These are phyloP conservation scores for Polylopha cassiicola DNA, from an alignment of 2,888 invertebrate species.

Conservation along the genomic window DNA sequence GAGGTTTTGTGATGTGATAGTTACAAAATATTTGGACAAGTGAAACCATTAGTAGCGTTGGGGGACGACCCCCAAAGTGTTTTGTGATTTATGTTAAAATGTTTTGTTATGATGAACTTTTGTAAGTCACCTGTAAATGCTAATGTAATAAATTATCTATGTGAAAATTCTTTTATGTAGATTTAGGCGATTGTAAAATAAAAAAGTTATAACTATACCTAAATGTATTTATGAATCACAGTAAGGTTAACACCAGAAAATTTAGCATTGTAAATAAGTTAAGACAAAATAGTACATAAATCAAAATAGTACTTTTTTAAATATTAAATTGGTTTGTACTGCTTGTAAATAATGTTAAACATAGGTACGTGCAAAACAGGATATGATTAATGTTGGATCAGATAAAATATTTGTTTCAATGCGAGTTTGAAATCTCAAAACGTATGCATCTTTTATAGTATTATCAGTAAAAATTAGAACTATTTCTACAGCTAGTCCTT, in stretches of 20 bases:
- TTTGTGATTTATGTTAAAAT: slow-evolving; percentile 38
- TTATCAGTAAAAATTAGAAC: slow-evolving; percentile 53
- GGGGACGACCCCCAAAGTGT: slow-evolving; percentile 38
- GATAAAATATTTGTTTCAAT: slow-evolving; percentile 33
- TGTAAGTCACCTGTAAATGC: slow-evolving; percentile 54
- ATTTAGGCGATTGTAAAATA: slow-evolving; percentile 68
- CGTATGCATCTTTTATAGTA: slow-evolving; percentile 40
- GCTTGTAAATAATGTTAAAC: slow-evolving; percentile 60
- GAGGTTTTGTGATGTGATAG: slow-evolving; percentile 41
- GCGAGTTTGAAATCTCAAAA: slow-evolving; percentile 32
- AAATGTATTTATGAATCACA: slow-evolving; percentile 75
- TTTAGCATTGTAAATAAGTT: slow-evolving; percentile 71
- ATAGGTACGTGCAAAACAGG: slow-evolving; percentile 34
- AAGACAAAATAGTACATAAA: slow-evolving; percentile 58
- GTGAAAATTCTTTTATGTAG: slow-evolving; percentile 50
- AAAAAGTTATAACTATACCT: slow-evolving; percentile 61
- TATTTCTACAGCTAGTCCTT: slow-evolving; percentile 74
- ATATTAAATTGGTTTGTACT: slow-evolving; percentile 51
- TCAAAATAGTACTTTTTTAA: slow-evolving; percentile 51
- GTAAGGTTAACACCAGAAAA: slow-evolving; percentile 76
- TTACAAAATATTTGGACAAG: slow-evolving; percentile 29
- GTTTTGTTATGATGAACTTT: slow-evolving; percentile 43
- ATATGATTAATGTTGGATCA: slow-evolving; percentile 31
- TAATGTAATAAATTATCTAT: slow-evolving; percentile 57
- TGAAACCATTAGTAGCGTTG: slow-evolving; percentile 34